A percentile compares a stretch with the other conserved stretches of the same genome.
Evolutionary conservation across 1,140 invertebrate species (phyloP).

Genomic region (Drosophila subobscura): DNA sequence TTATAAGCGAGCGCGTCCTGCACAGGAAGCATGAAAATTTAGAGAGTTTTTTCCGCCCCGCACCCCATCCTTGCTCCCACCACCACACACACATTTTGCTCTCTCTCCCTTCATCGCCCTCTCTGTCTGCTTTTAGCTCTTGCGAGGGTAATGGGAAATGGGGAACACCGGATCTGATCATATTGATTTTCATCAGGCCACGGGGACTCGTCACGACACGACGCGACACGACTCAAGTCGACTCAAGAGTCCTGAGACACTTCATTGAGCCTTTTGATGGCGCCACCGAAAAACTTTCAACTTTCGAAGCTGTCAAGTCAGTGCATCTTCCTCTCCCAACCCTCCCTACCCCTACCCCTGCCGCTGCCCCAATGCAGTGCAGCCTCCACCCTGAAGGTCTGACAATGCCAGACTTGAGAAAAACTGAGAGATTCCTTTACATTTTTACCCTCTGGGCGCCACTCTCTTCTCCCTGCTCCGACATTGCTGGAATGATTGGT

Average conservation of each 20-base stretch:
- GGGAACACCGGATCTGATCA: constrained; percentile 14
- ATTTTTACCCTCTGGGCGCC: constrained; percentile 13
- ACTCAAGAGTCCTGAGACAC: constrained; percentile 37
- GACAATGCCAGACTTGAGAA: constrained; percentile 48
- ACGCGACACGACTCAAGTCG: too few relatives aligned
- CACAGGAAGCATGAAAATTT: constrained; percentile 52
- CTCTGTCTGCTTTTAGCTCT: too few relatives aligned
- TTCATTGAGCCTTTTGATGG: constrained; percentile 58
- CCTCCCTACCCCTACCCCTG: neutral
- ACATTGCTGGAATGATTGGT: constrained; percentile 73
- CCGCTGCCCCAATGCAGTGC: neutral
- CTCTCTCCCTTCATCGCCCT: too few relatives aligned
- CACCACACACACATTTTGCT: too few relatives aligned
- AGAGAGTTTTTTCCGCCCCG: constrained; percentile 14
- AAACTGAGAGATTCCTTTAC: constrained; percentile 54
- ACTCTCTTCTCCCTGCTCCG: neutral
- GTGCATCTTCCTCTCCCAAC: constrained; percentile 36
- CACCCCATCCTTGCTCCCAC: neutral
- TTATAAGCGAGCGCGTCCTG: constrained; percentile 64
- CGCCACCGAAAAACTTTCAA: constrained; percentile 13
- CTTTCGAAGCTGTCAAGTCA: constrained; percentile 66
- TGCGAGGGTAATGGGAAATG: constrained; percentile 10
- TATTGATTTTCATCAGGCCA: constrained; percentile 53
- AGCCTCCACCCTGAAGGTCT: constrained; percentile 1
- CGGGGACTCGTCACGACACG: constrained; percentile 4